A percentile compares a stretch with the other conserved stretches of the same genome.
Conservation (phyloP, 1,140 invertebrate genomes). For the Zeugodacus cucurbitae region DNA sequence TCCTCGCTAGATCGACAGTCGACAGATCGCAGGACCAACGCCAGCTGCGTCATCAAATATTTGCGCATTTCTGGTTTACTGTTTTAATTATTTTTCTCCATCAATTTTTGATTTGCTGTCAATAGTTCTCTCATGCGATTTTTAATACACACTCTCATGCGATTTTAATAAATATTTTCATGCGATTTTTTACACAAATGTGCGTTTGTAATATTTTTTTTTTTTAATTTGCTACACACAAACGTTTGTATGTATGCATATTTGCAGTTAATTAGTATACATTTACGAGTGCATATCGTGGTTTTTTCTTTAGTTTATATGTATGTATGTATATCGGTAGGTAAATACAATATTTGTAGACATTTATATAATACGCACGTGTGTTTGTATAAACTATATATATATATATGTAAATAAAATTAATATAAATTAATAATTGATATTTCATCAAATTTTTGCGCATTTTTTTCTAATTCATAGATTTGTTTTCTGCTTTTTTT, state of each 20-base stretch:
- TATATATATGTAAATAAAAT: constrained; percentile 22
- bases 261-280: constrained; percentile 7
- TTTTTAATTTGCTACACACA: neutral
- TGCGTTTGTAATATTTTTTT: neutral
- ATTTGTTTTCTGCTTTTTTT: neutral
- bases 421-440: neutral
- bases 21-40: neutral
- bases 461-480: neutral
- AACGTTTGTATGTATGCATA: too few relatives aligned
- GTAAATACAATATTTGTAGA: constrained; percentile 44
- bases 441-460: neutral
- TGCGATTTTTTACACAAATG: neutral
- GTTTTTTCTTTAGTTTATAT: constrained; percentile 31
- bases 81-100: neutral
- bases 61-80: neutral
- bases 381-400: constrained; percentile 40
- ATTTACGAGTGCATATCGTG: constrained; percentile 8
- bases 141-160: too few relatives aligned
- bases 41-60: neutral
- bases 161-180: too few relatives aligned
- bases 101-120: neutral
- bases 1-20: constrained; percentile 27
- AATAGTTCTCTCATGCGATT: neutral
- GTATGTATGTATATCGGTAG: constrained; percentile 49
- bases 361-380: neutral